Percentiles rank a stretch among this genome's conserved stretches.
These are phyloP conservation scores for Agrotis clavis DNA, from an alignment of 2,888 invertebrate genomes.

Conservation along the genomic window DNA sequence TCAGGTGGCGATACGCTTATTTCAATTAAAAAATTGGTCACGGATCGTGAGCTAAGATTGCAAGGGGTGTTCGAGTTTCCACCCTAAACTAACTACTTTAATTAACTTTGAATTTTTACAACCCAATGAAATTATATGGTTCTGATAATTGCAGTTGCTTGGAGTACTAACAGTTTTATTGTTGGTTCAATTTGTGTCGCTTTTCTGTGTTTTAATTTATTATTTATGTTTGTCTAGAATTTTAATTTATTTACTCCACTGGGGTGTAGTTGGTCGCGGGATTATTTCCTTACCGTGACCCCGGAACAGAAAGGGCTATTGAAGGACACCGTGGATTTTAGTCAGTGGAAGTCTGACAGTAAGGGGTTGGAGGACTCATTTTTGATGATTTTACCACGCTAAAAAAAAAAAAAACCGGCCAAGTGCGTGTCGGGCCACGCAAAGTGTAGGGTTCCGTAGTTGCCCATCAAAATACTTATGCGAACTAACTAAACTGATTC, in stretches of 20 bases:
- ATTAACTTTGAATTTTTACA: slow-evolving; percentile 71
- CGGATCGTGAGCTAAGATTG: slow-evolving; percentile 70
- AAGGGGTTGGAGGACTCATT: too few species aligned
- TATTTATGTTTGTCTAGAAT: neutral
- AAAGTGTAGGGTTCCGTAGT: too few species aligned
- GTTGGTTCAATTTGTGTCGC: slow-evolving; percentile 10
- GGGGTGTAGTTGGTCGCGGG: too few species aligned
- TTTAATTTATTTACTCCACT: neutral
- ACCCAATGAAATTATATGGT: slow-evolving; percentile 48
- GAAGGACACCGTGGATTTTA: too few species aligned
- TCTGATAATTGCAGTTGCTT: slow-evolving; percentile 45
- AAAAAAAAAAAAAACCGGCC: too few species aligned
- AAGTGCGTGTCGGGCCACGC: too few species aligned
- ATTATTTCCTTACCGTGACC: too few species aligned
- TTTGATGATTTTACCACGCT: too few species aligned
- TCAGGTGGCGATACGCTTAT: slow-evolving; percentile 64
- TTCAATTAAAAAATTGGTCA: slow-evolving; percentile 75
- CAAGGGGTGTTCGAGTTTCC: slow-evolving; percentile 63
- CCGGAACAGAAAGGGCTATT: too few species aligned
- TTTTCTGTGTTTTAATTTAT: slow-evolving; percentile 17
- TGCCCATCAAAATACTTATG: too few species aligned
- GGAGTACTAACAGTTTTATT: slow-evolving; percentile 35
- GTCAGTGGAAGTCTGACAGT: too few species aligned
- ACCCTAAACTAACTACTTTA: slow-evolving; percentile 60
- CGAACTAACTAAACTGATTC: too few species aligned